Percentiles rank a stretch among this genome's conserved stretches.
Conservation (phyloP, 2,888 invertebrate genomes). For the Rugalucina vietnamica region DNA sequence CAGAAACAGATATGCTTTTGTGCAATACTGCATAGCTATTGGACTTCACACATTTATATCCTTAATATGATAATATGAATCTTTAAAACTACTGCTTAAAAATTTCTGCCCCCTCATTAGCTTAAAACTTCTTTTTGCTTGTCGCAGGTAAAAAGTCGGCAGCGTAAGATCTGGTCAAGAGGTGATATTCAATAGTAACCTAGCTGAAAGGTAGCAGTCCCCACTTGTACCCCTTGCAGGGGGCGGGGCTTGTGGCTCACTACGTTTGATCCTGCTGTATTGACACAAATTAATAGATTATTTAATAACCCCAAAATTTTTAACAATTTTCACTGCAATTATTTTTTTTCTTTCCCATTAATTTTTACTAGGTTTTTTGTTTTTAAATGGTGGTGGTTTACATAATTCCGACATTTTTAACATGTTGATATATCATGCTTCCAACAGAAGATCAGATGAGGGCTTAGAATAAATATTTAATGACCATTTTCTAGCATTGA, state of each 20-base stretch:
- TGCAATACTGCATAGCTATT: too few species aligned
- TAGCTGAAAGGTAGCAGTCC: constrained; percentile 52
- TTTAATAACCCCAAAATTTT: constrained; percentile 56
- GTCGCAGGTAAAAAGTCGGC: constrained; percentile 14
- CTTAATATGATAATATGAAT: too few species aligned
- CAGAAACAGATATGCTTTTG: too few species aligned
- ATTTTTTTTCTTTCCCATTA: constrained; percentile 49
- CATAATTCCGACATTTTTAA: constrained; percentile 54
- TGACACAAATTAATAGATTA: constrained; percentile 36
- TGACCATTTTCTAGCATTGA: too few species aligned
- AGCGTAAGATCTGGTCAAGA: constrained; percentile 1
- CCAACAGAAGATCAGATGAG: too few species aligned
- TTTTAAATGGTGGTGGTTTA: constrained; percentile 58
- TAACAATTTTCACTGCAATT: constrained; percentile 15
- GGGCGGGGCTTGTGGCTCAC: constrained; percentile 56
- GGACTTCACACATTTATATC: too few species aligned
- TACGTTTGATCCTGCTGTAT: constrained; percentile 63
- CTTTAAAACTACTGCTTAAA: too few species aligned
- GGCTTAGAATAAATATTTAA: too few species aligned
- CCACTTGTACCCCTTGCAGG: constrained; percentile 25
- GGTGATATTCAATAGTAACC: background rate
- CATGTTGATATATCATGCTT: too few species aligned
- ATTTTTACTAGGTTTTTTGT: constrained; percentile 47
- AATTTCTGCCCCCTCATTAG: background rate
- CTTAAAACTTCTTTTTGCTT: background rate